Conservation (phyloP, 2,888 invertebrate genomes). For the Tetragonula carbonaria region DNA sequence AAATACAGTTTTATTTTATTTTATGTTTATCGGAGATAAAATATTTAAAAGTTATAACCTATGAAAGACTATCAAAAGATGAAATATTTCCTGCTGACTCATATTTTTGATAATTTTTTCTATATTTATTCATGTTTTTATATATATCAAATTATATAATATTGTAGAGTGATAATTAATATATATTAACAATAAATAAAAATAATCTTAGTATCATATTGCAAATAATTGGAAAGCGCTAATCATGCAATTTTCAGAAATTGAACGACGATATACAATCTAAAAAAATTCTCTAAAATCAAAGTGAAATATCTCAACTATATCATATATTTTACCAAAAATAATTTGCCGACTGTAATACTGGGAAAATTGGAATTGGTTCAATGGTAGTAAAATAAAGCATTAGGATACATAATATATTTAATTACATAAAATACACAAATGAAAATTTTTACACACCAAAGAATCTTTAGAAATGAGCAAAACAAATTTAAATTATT, state of each 20-base stretch:
- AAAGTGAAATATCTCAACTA: not conserved
- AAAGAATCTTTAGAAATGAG: conserved; percentile 6
- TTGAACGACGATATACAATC: not conserved
- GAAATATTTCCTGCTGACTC: not conserved
- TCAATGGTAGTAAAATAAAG: not conserved
- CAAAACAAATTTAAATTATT: not conserved
- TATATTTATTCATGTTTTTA: not conserved
- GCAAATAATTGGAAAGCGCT: not conserved
- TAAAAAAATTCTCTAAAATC: not conserved
- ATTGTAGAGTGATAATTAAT: not conserved
- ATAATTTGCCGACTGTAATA: not conserved
- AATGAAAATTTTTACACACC: conserved; percentile 16
- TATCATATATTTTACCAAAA: too few species aligned
- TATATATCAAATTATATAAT: not conserved
- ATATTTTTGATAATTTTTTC: not conserved
- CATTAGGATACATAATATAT: not conserved
- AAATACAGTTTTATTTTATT: not conserved
- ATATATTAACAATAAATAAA: not conserved
- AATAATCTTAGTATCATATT: not conserved
- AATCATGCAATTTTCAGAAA: not conserved
- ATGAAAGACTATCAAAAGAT: not conserved
- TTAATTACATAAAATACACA: conserved; percentile 26
- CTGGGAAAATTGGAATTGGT: not conserved
- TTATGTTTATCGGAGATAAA: not conserved
- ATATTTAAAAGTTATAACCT: not conserved